Percentiles rank a stretch among this genome's conserved stretches.
Evolutionary conservation across 2,888 invertebrate genomes (phyloP).

Genomic region (Amblyjoppa proteus): DNA sequence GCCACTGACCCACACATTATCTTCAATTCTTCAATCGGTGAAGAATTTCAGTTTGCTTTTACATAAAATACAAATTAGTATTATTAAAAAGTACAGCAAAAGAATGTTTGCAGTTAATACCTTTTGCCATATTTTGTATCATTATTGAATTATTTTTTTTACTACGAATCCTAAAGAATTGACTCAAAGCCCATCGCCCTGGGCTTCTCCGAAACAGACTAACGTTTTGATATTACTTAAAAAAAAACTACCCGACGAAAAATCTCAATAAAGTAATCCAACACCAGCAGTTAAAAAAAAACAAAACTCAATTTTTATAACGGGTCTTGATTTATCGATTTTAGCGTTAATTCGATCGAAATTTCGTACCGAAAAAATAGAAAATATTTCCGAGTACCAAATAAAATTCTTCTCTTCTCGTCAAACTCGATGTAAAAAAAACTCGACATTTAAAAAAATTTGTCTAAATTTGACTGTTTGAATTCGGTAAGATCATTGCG

Average conservation of each 20-base stretch:
- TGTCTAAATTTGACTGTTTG: neutral
- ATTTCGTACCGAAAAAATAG: neutral
- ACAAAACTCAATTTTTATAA: neutral
- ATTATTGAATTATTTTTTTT: neutral
- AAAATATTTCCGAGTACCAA: neutral
- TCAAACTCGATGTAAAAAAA: neutral
- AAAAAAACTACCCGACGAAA: neutral
- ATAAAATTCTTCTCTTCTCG: neutral
- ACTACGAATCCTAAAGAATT: neutral
- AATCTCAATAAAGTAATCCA: neutral
- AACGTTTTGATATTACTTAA: neutral
- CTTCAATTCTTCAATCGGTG: neutral
- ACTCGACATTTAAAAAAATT: neutral
- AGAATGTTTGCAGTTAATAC: neutral
- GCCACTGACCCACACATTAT: neutral
- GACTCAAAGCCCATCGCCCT: neutral
- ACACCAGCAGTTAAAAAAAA: neutral
- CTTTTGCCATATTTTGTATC: neutral
- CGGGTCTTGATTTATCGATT: neutral
- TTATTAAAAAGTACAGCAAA: neutral
- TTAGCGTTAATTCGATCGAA: neutral
- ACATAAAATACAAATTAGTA: neutral
- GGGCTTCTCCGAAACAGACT: neutral
- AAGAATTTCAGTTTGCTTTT: neutral
- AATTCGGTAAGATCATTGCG: slow-evolving; percentile 12